Evolutionary conservation across 1,140 invertebrate genomes (phyloP).

Genomic region (Brachionus angularis): DNA sequence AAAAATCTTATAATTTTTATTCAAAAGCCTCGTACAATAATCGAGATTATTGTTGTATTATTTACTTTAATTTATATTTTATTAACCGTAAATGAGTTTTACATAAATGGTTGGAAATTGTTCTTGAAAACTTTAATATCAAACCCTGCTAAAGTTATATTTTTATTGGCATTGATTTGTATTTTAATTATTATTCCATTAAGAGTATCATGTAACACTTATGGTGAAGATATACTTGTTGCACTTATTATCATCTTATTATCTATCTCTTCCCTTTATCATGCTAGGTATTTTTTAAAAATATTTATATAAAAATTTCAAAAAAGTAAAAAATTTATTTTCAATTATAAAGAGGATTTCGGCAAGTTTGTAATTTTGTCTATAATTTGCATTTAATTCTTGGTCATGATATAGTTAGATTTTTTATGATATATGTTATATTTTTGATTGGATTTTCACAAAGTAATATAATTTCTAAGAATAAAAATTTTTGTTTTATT

Average conservation of each 20-base stretch:
- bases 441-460: conserved; percentile 97
- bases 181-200: conserved; percentile 12
- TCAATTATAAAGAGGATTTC: conserved; percentile 87
- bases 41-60: conserved; percentile 52
- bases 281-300: conserved; percentile 30
- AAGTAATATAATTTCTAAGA: conserved; percentile 63
- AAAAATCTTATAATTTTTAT: conserved; percentile 26
- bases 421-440: conserved; percentile 89
- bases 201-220: conserved; percentile 26
- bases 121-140: conserved; percentile 53
- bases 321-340: conserved; percentile 47
- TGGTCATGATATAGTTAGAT: conserved; percentile 85
- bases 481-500: background rate
- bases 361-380: conserved; percentile 95
- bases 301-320: background rate
- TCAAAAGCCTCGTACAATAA: conserved; percentile 49
- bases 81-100: conserved; percentile 55
- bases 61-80: conserved; percentile 52
- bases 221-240: conserved; percentile 67
- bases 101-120: conserved; percentile 53
- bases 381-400: conserved; percentile 99
- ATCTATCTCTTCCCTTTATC: conserved; percentile 48
- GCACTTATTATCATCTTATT: conserved; percentile 75
- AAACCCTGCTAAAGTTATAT: conserved; percentile 28
- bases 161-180: conserved; percentile 30